Evolutionary conservation across 2,888 invertebrate genomes (phyloP).

Genomic region (Acleris laterana): DNA sequence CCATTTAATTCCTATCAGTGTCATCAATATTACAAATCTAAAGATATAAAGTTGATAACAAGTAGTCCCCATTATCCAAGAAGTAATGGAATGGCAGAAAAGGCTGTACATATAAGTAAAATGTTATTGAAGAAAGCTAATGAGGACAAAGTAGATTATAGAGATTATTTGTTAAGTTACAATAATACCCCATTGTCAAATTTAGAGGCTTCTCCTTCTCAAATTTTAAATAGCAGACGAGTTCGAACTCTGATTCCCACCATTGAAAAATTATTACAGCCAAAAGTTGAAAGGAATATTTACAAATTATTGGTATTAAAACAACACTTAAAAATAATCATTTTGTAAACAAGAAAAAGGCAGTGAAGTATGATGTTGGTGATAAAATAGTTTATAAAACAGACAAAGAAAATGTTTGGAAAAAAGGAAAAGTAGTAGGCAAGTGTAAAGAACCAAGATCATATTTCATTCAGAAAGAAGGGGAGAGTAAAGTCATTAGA

Average conservation of each 20-base stretch:
- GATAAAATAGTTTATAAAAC: conserved; percentile 9
- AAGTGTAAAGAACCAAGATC: conserved; percentile 13
- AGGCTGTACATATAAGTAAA: conserved; percentile 35
- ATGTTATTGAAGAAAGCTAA: conserved; percentile 28
- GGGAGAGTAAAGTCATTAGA: neutral
- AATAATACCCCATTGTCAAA: conserved; percentile 34
- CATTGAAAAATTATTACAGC: neutral
- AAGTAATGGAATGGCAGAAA: conserved; percentile 37
- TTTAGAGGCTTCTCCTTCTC: conserved; percentile 35
- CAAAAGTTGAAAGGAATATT: conserved; percentile 9
- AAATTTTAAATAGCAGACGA: conserved; percentile 36
- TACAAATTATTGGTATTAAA: conserved; percentile 5
- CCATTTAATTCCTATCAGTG: conserved; percentile 20
- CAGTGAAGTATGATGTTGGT: neutral
- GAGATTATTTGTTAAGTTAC: conserved; percentile 31
- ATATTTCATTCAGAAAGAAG: conserved; percentile 13
- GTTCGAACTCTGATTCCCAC: conserved; percentile 14
- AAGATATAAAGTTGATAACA: conserved; percentile 26
- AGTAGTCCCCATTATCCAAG: conserved; percentile 36
- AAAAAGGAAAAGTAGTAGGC: conserved; percentile 5
- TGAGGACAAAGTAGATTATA: conserved; percentile 36
- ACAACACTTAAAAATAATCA: conserved; percentile 1
- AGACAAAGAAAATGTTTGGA: conserved; percentile 7
- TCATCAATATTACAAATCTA: conserved; percentile 24
- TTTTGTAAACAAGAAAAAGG: neutral